phyloP scores from a whole-genome alignment of 2,113 vertebrate genomes.

The Telmatochromis sp. region DNA sequence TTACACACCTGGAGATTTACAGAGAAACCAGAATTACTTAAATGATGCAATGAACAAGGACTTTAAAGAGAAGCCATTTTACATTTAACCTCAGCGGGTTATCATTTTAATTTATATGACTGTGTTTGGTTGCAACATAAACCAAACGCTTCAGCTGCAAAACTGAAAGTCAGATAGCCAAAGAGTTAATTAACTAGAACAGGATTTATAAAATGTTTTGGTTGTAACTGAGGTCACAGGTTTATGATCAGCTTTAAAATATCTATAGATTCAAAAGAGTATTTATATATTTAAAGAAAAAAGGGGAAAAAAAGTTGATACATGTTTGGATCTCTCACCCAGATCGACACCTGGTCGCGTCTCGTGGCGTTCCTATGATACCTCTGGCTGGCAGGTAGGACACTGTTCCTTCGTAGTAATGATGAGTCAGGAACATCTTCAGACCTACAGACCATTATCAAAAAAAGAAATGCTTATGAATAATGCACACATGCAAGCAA shows the following conservation, averaged over 20 bases:
- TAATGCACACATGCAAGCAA: background rate
- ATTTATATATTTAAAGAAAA: background rate
- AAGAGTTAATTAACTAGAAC: background rate
- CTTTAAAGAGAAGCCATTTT: background rate
- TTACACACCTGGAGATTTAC: constrained; percentile 52
- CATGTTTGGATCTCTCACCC: constrained; percentile 72
- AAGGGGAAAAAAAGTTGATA: rapidly evolving
- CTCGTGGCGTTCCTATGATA: constrained; percentile 79
- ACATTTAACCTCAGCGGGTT: background rate
- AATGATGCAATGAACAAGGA: background rate
- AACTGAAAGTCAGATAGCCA: background rate
- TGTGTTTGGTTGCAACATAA: background rate
- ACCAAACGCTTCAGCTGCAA: background rate
- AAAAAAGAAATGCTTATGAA: background rate
- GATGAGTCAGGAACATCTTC: constrained; percentile 92
- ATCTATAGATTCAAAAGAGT: background rate
- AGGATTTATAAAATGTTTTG: background rate
- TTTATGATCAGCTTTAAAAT: background rate
- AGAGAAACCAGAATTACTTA: background rate
- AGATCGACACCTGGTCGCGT: constrained; percentile 74
- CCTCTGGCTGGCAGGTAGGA: constrained; percentile 82
- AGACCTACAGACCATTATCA: constrained; percentile 67
- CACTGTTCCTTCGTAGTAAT: constrained; percentile 88
- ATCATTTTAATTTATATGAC: background rate
- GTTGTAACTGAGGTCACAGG: background rate